Percentiles rank a stretch among this genome's conserved stretches.
phyloP scores from a whole-genome alignment of 2,797 vertebrate species.

The Rachycentron canadum region DNA sequence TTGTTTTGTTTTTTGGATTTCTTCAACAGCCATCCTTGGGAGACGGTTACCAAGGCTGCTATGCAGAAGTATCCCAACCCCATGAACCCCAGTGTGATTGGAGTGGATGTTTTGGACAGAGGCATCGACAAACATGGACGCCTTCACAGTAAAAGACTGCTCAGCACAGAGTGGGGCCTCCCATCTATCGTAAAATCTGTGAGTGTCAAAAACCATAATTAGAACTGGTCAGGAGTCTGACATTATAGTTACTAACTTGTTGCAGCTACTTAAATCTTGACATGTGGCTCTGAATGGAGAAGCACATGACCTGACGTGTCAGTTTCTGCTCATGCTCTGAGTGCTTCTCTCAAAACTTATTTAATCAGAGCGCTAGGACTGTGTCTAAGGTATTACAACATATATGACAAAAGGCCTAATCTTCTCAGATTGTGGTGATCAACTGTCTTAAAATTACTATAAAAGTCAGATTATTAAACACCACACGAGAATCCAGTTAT shows the following conservation, averaged over 20 bases:
- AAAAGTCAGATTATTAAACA: slow-evolving; percentile 1
- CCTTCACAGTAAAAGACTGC: slow-evolving; percentile 93
- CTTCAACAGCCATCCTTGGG: slow-evolving; percentile 94
- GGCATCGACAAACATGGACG: slow-evolving; percentile 89
- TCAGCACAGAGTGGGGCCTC: slow-evolving; percentile 98
- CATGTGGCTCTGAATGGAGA: slow-evolving; percentile 30
- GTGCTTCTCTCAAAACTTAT: not conserved
- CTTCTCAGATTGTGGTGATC: not conserved
- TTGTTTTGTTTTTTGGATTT: not conserved
- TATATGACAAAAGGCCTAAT: not conserved
- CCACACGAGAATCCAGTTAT: slow-evolving; percentile 8
- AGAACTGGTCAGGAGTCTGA: not conserved
- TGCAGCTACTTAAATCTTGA: not conserved
- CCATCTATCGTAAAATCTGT: slow-evolving; percentile 96
- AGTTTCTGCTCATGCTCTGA: not conserved
- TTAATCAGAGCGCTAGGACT: slow-evolving; percentile 3
- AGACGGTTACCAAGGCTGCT: slow-evolving; percentile 95
- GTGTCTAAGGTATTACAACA: not conserved
- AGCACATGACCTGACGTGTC: slow-evolving; percentile 8
- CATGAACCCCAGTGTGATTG: slow-evolving; percentile 97
- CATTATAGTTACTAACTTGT: not conserved
- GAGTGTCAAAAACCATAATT: slow-evolving; percentile 59
- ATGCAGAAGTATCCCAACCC: slow-evolving; percentile 99
- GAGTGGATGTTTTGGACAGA: slow-evolving; percentile 94
- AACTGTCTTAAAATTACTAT: not conserved